Evolutionary conservation across 1,140 invertebrate species (phyloP), one percentile per base, ranked within the genome.

Genomic region (Wiebesia pumilae): DNA sequence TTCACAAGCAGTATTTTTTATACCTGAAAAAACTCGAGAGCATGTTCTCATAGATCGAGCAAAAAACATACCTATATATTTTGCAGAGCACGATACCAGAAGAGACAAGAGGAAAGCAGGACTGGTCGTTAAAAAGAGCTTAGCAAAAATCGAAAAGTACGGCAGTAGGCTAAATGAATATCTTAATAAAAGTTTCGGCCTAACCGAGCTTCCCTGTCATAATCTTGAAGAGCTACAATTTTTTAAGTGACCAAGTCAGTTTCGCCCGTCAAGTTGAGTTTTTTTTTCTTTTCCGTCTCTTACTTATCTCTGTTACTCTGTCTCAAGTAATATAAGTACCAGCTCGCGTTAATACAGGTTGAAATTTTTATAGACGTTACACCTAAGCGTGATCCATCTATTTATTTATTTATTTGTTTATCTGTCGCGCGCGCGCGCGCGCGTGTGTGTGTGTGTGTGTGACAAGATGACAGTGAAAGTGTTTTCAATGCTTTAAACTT

Each of bases 71-170:
- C n/a, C 69, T 86, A 85, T 87, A 78, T 88, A 67, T 88, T 89
- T 89, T 89, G 38, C 88, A 89, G 88, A 89, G 43, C 30, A 87
- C 47, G 80, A 87, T 85, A 62, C 78, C 78, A 78, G 82, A 84
- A 84, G 82, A 81, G 84, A 73, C 88, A 88, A 86, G 82, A 87
- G 83, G 82, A 87, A 80, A 81, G 24, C 88, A 86, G 73, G 75
- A 88, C 54, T 84, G 88, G 88, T 84, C 54, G 78, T 88, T 84
- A 84, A 78, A 87, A 87, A 87, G 58, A 83, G 62, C 71, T 82
- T 87, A 87, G 86, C 83, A 84, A 87, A 87, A 86, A 88, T 89
- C n/a, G 88, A 88, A 85, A 88, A 84, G 71, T 89, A 89, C 81
- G 80, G 88, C 86, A 88, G 67, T 88, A 86, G 87, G 65, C 84